Base-by-base conservation (phyloP, 2,797 vertebrate species). In the Cossypha dichroa region DNA sequence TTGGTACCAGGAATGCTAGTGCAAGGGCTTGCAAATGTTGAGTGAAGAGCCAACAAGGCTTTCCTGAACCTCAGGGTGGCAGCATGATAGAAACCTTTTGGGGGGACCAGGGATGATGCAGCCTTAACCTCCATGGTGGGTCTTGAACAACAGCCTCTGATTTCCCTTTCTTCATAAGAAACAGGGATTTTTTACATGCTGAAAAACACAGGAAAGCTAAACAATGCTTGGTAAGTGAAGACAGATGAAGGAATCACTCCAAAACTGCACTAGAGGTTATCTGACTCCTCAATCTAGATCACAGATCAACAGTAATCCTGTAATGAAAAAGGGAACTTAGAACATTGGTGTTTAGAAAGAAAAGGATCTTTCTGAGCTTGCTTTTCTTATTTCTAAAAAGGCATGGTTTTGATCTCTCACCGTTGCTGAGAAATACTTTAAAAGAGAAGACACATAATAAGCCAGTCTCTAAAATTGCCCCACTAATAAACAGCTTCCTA, bases 151-250 rank as follows among this genome's bases (percentile, higher is more conserved):
- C 9, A 21, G 15, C 21, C n/a, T 36, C 36, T 46, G 31, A 48
- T 38, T 48, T 68, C 26, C 13, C 15, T 73, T 63, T 10, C 25
- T 74, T 86, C 18, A 7, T 16, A 45, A 45, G 45, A 52, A 73
- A 14, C 0, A 6, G 5, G 6, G 1, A 0, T 31, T 52, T 56
- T 58, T 77, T 46, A 48, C 10, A 5, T n/a, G 8, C 21, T 36
- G 22, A 46, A 66, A 83, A 87, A 4, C 8, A 28, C 4, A 21
- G 33, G 25, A 28, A 77, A 83, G 8, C 3, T 55, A 75, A 25
- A 33, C 3, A 45, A 10, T 26, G 14, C n/a, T 23, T 41, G 3
- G 15, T 31, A 78, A 73, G 23, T 21, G 23, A 59, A 49, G 21
- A 40, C 2, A 54, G 21, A 69, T 59, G 40, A 51, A 78, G 21